These are phyloP conservation scores for Troglohyphantes excavatus DNA, from an alignment of 2,888 invertebrate genomes.

Conservation along the genomic window DNA sequence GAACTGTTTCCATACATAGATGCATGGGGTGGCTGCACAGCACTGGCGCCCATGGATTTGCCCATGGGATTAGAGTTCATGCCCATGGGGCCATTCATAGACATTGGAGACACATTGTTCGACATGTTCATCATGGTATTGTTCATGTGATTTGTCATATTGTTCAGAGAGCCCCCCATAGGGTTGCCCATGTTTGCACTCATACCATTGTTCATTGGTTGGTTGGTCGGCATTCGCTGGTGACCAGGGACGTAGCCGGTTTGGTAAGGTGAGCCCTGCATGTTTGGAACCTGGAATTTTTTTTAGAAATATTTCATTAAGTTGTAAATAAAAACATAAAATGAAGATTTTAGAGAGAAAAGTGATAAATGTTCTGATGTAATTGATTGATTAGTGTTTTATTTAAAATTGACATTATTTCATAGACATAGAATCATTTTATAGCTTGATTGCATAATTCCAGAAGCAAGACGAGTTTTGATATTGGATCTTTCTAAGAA, in stretches of 20 bases:
- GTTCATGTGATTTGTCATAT: slow-evolving; percentile 70
- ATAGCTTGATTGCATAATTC: too few species aligned
- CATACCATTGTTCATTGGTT: slow-evolving; percentile 74
- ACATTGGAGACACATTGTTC: slow-evolving; percentile 77
- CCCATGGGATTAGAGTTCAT: slow-evolving; percentile 74
- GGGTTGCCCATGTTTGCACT: slow-evolving; percentile 72
- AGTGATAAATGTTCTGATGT: too few species aligned
- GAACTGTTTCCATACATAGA: slow-evolving; percentile 74
- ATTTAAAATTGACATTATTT: too few species aligned
- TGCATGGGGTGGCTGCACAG: slow-evolving; percentile 67
- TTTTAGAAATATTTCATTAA: too few species aligned
- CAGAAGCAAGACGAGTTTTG: too few species aligned
- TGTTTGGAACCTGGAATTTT: slow-evolving; percentile 87
- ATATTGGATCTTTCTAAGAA: too few species aligned
- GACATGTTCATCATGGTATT: slow-evolving; percentile 79
- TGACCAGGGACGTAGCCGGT: slow-evolving; percentile 82
- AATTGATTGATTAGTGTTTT: too few species aligned
- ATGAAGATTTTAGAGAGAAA: too few species aligned
- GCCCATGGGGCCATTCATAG: slow-evolving; percentile 79
- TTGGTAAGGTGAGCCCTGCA: slow-evolving; percentile 87
- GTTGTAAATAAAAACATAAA: too few species aligned
- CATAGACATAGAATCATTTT: too few species aligned
- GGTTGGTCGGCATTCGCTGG: slow-evolving; percentile 80
- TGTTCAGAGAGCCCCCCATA: slow-evolving; percentile 65
- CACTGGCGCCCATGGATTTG: slow-evolving; percentile 76